phyloP scores from a whole-genome alignment of 2,888 invertebrate genomes.

The Disparrhopalites patrizii region DNA sequence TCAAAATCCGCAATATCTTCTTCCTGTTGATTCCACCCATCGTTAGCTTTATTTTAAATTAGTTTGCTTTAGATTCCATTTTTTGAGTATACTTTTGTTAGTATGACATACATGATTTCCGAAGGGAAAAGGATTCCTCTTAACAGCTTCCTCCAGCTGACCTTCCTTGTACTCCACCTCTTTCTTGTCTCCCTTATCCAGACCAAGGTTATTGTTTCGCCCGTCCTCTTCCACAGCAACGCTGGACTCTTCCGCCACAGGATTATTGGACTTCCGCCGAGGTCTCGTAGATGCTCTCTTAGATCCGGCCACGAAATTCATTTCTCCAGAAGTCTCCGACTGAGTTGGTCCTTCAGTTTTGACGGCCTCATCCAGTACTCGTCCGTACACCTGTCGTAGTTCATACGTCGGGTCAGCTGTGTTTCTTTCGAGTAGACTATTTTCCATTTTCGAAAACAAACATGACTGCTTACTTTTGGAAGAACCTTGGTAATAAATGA shows the following conservation, averaged over 20 bases:
- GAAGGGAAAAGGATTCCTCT: slow-evolving; percentile 41
- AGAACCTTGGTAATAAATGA: slow-evolving; percentile 42
- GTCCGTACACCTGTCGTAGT: slow-evolving; percentile 15
- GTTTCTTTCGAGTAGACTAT: neutral
- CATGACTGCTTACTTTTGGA: slow-evolving; percentile 34
- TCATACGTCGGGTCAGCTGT: neutral
- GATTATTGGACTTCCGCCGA: slow-evolving; percentile 34
- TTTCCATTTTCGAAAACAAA: neutral
- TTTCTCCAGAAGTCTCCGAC: slow-evolving; percentile 32
- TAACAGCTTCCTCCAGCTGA: slow-evolving; percentile 41
- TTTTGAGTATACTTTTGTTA: neutral
- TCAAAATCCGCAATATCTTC: slow-evolving; percentile 40
- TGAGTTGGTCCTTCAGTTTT: slow-evolving; percentile 12
- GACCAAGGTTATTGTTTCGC: slow-evolving; percentile 21
- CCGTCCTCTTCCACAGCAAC: slow-evolving; percentile 42
- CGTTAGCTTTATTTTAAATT: neutral
- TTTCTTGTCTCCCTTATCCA: slow-evolving; percentile 24
- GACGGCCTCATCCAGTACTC: neutral
- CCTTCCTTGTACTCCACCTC: slow-evolving; percentile 28
- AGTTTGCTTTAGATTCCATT: neutral
- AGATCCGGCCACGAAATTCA: slow-evolving; percentile 40
- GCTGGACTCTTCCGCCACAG: slow-evolving; percentile 35
- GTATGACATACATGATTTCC: slow-evolving; percentile 33
- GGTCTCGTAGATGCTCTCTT: slow-evolving; percentile 43
- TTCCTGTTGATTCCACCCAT: slow-evolving; percentile 22